phyloP scores from a whole-genome alignment of 1,140 invertebrate genomes.

The Eurosta solidaginis region DNA sequence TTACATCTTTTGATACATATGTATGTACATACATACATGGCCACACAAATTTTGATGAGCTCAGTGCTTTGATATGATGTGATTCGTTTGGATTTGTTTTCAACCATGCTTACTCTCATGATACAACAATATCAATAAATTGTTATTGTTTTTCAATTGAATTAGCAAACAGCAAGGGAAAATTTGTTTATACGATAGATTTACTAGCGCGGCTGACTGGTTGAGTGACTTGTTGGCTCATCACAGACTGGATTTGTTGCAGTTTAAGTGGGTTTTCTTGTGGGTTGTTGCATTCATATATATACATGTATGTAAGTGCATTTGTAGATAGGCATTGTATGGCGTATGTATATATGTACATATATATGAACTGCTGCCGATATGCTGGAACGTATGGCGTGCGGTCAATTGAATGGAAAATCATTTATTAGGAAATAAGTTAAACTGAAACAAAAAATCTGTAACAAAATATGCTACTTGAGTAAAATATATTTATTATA shows the following conservation, averaged over 20 bases:
- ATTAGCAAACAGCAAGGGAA: neutral
- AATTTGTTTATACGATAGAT: slow-evolving; percentile 2
- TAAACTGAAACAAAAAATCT: neutral
- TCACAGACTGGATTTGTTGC: too few relatives aligned
- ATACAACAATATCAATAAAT: neutral
- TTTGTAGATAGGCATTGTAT: neutral
- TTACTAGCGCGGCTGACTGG: neutral
- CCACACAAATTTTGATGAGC: neutral
- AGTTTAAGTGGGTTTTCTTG: too few relatives aligned
- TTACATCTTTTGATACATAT: neutral
- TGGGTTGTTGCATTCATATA: too few relatives aligned
- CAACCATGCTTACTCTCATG: neutral
- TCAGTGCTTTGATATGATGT: neutral
- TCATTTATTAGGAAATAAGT: neutral
- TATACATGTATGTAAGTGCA: too few relatives aligned
- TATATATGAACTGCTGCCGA: too few relatives aligned
- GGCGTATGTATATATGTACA: too few relatives aligned
- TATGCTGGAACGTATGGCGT: too few relatives aligned
- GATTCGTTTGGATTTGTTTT: neutral
- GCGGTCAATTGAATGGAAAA: slow-evolving; percentile 21
- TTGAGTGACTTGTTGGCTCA: too few relatives aligned
- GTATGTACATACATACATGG: neutral
- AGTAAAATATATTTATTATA: too few relatives aligned
- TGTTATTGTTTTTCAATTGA: slow-evolving; percentile 22
- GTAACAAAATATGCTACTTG: too few relatives aligned